Evolutionary conservation across 2,888 invertebrate genomes (phyloP), one percentile per base, ranked within the genome.

Genomic region (Dasysyrphus tricinctus): DNA sequence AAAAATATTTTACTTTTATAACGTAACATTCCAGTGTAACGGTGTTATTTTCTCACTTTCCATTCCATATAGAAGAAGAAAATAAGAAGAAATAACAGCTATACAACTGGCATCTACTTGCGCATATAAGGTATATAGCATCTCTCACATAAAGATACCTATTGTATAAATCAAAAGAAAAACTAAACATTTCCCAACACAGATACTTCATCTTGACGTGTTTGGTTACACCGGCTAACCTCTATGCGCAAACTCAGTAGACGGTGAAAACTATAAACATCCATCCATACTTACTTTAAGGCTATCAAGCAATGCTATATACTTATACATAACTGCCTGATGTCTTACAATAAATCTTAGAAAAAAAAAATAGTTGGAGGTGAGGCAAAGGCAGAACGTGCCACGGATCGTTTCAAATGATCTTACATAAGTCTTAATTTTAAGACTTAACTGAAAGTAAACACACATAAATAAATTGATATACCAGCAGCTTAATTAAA

Each of bases 211-310:
- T 76, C 84, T 84, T 37, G 51, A 37, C 67, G 78, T 78, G 72
- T 85, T 74, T 69, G 73, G 77, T 85, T 85, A 77, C 80, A 77
- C 73, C 54, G 80, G 73, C 73, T 77, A 85, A 77, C 80, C 77
- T 80, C 80, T 51, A 69, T 69, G 69, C 54, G 69, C 73, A 69
- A 77, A 61, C 56, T 51, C 73, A 80, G 32, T 37, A 80, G 85
- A 85, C 80, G 73, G 73, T 80, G 80, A 85, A 80, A 80, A 79
- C 74, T 70, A 19, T 57, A 32, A 54, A 61, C 19, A 75, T n/a
- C 44, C 57, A 32, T 61, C 61, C 19, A 75, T 29, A 57, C 29
- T 24, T 57, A 56, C 70, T 24, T 39, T 24, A 49, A 9, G 29
- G 24, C 61, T 39, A 34, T 42, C 39, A 19, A 32, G n/a, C 39